Conservation (phyloP, 1,140 invertebrate genomes). For the Oryctes rhinoceros region DNA sequence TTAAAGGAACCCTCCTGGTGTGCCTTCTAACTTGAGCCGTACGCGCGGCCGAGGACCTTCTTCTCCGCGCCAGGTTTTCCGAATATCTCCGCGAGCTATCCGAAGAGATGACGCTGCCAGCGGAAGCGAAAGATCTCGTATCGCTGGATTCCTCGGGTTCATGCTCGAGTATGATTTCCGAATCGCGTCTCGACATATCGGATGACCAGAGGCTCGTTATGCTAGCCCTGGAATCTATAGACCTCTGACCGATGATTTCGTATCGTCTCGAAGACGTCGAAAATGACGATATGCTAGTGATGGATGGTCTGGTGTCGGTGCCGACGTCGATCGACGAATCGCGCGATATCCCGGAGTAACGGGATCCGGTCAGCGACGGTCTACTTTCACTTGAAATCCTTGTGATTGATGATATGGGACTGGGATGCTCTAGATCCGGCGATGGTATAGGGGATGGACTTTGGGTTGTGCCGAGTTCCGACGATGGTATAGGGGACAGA, state of each 20-base stretch:
- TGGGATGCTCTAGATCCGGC: constrained; percentile 55
- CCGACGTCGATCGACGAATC: constrained; percentile 59
- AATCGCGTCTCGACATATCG: constrained; percentile 59
- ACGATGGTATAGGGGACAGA: constrained; percentile 43
- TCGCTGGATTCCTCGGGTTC: constrained; percentile 59
- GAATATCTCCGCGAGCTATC: constrained; percentile 59
- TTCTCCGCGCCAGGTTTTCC: constrained; percentile 53
- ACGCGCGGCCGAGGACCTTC: constrained; percentile 52
- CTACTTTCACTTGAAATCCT: constrained; percentile 57
- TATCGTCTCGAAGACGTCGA: constrained; percentile 57
- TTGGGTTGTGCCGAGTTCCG: constrained; percentile 42
- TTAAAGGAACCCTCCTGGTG: constrained; percentile 58
- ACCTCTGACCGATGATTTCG: constrained; percentile 60
- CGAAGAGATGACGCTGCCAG: constrained; percentile 50
- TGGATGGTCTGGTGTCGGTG: constrained; percentile 57
- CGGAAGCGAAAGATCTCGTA: constrained; percentile 55
- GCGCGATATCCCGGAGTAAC: constrained; percentile 57
- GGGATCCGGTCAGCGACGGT: constrained; percentile 56
- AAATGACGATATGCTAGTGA: constrained; percentile 59
- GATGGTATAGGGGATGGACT: constrained; percentile 41
- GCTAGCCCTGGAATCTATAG: constrained; percentile 59
- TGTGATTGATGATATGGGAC: constrained; percentile 55
- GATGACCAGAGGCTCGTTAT: constrained; percentile 58
- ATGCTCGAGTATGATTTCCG: constrained; percentile 59
- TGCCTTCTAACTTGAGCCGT: constrained; percentile 59